Evolutionary conservation across 2,888 invertebrate genomes (phyloP).

Genomic region (Acanthosepion esculentum): DNA sequence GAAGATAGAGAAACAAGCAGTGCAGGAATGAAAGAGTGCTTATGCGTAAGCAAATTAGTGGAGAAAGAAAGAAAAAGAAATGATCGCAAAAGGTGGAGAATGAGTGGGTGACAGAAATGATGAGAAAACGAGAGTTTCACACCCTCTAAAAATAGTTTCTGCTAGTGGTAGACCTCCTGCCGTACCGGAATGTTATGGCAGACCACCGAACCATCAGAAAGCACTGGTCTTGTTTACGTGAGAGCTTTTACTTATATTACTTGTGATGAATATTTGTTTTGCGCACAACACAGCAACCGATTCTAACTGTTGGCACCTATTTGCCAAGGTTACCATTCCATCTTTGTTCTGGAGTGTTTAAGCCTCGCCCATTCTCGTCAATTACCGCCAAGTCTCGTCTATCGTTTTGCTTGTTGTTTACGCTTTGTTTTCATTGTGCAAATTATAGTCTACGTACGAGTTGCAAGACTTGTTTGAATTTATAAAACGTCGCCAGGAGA

Average conservation of each 20-base stretch:
- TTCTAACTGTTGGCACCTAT: neutral
- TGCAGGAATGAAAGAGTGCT: no score
- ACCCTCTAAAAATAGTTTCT: constrained; percentile 7
- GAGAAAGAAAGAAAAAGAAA: neutral
- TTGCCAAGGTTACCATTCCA: neutral
- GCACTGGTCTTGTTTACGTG: neutral
- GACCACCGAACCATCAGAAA: neutral
- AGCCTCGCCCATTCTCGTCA: neutral
- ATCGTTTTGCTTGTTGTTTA: neutral
- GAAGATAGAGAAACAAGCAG: no score
- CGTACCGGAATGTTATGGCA: neutral
- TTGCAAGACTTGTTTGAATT: neutral
- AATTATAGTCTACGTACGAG: neutral
- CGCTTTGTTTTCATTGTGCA: neutral
- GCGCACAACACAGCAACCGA: neutral
- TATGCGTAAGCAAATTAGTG: no score
- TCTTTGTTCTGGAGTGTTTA: neutral
- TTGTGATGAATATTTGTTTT: neutral
- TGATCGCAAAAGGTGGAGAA: neutral
- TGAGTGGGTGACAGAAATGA: neutral
- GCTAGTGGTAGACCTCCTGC: neutral
- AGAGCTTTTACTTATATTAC: neutral
- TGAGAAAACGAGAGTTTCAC: neutral
- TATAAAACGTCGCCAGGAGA: neutral
- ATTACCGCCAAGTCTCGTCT: neutral